Base-by-base conservation (phyloP, 1,140 invertebrate species). In the Thereuonema tuberculata region DNA sequence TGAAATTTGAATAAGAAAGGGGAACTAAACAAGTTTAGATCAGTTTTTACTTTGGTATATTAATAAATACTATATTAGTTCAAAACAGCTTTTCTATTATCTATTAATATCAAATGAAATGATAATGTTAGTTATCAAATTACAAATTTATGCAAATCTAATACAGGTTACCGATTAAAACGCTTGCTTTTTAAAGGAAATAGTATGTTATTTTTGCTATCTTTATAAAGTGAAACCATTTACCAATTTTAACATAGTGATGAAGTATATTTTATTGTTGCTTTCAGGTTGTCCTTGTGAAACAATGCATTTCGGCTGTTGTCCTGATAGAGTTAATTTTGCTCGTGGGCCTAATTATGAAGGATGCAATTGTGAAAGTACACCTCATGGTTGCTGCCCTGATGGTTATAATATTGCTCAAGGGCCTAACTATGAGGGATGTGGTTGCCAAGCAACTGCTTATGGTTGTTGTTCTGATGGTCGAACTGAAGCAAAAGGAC, bases 361-460 rank as follows among this genome's bases (percentile, higher is more conserved):
- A 69, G 89, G 85, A 2, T 96, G 93, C 71, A 87, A 87, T 2
- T 59, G 56, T 53, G 63, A 58, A 25, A 58, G 55, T 31, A 62
- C 61, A 2, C 24, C 47, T 21, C 63, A 62, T 55, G 63, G 63
- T 23, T 64, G 63, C 24, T 77, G 76, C 61, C 71, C 73, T n/a
- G 76, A 62, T 48, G 43, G 52, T 31, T 17, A 31, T 5, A 49
- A 47, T 21, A 25, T 60, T 43, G 66, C 67, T 14, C 58, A 56
- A 52, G 69, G 69, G 2, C 55, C 58, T 20, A 60, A 69, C 50
- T 66, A 58, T 43, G 64, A 64, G 52, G 24, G 23, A 25, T 52
- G 56, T 59, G 54, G 70, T 26, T 76, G 75, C 59, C 62, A 69
- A 46, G 55, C 65, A 14, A 66, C 68, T 1, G 59, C 58, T 31